phyloP scores from a whole-genome alignment of 2,888 invertebrate species.

The Yponomeuta evonymella region DNA sequence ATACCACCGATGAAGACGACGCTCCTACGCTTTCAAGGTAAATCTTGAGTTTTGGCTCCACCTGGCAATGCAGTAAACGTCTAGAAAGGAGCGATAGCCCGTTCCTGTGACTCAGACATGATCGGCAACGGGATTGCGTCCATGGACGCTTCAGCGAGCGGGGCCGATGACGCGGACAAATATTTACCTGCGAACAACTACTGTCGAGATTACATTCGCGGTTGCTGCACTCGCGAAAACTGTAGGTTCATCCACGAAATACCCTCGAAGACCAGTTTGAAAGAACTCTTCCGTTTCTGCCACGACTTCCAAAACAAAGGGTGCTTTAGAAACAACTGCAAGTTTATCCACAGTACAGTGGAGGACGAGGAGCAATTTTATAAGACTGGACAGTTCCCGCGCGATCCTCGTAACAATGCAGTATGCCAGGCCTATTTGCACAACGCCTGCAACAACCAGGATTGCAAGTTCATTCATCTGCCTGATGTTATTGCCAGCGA shows the following conservation, averaged over 20 bases:
- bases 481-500: slow-evolving; percentile 44
- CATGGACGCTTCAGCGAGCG: slow-evolving; percentile 38
- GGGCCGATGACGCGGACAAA: slow-evolving; percentile 44
- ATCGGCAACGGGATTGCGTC: slow-evolving; percentile 21
- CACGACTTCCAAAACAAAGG: slow-evolving; percentile 83
- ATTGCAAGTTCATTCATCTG: slow-evolving; percentile 52
- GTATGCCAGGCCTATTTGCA: slow-evolving; percentile 79
- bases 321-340: slow-evolving; percentile 78
- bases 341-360: slow-evolving; percentile 81
- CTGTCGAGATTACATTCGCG: slow-evolving; percentile 71
- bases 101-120: background rate
- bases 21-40: too few species aligned
- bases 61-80: too few species aligned
- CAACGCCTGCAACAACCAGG: slow-evolving; percentile 73
- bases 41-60: background rate
- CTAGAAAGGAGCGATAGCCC: background rate
- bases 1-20: too few species aligned
- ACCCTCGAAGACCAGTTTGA: slow-evolving; percentile 49
- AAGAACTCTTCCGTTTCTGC: slow-evolving; percentile 71
- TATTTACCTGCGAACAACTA: slow-evolving; percentile 37
- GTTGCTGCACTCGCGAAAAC: slow-evolving; percentile 72
- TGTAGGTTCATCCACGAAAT: slow-evolving; percentile 63
- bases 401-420: slow-evolving; percentile 55
- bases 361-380: slow-evolving; percentile 84
- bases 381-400: slow-evolving; percentile 77